Conservation (phyloP, 1,140 invertebrate species). For the Laupala kohalensis region DNA sequence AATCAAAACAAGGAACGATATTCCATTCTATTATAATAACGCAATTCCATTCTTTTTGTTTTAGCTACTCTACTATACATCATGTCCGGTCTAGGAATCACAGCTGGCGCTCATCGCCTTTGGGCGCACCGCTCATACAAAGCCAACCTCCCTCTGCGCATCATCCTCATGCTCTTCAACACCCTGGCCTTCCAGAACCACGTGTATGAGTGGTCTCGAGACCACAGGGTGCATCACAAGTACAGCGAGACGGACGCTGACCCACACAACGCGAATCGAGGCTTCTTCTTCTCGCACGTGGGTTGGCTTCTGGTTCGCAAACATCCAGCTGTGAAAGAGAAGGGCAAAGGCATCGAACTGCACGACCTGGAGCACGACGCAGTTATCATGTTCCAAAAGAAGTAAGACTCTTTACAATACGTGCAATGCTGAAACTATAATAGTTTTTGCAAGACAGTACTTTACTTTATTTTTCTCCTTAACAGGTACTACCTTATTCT, state of each 20-base stretch:
- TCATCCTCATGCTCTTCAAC: constrained; percentile 64
- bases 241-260: constrained; percentile 92
- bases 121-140: constrained; percentile 93
- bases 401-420: constrained; percentile 34
- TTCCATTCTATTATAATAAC: no score
- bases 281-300: constrained; percentile 93
- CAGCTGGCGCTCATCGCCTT: constrained; percentile 84
- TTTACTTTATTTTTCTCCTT: no score
- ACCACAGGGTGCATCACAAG: constrained; percentile 94
- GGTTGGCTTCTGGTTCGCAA: constrained; percentile 88
- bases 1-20: no score
- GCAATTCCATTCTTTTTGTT: no score
- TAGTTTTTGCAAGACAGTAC: no score
- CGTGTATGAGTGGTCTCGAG: constrained; percentile 84
- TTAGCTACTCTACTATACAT: constrained; percentile 55
- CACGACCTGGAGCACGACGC: constrained; percentile 75
- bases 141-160: constrained; percentile 70
- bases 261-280: constrained; percentile 86
- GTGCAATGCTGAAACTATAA: no score
- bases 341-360: constrained; percentile 75
- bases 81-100: constrained; percentile 65
- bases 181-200: constrained; percentile 86
- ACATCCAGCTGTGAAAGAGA: constrained; percentile 76
- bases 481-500: constrained; percentile 68
- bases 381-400: constrained; percentile 76